phyloP scores from a whole-genome alignment of 2,888 invertebrate species.

The Phalera bucephala region DNA sequence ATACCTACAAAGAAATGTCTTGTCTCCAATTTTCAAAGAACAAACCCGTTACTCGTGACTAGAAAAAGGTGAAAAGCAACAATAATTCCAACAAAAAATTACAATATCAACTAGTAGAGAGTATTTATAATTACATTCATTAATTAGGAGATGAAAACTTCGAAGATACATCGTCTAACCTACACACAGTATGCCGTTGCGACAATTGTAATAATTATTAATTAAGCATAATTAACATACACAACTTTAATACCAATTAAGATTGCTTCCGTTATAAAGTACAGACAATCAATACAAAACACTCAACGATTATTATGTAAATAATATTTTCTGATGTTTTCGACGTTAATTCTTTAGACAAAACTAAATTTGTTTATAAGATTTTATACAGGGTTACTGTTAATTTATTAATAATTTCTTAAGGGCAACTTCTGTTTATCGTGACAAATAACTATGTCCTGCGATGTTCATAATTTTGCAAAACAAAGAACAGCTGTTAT shows the following conservation, averaged over 20 bases:
- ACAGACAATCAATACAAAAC: slow-evolving; percentile 23
- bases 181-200: slow-evolving; percentile 37
- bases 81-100: slow-evolving; percentile 58
- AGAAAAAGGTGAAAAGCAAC: slow-evolving; percentile 67
- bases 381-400: too few species aligned
- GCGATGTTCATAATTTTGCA: too few species aligned
- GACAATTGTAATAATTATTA: slow-evolving; percentile 36
- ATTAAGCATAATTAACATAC: slow-evolving; percentile 25
- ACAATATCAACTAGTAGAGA: slow-evolving; percentile 63
- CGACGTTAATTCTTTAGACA: too few species aligned
- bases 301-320: too few species aligned
- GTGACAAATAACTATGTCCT: too few species aligned
- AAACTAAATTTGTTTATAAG: too few species aligned
- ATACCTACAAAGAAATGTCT: too few species aligned
- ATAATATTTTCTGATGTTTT: too few species aligned
- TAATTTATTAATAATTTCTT: too few species aligned
- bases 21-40: slow-evolving; percentile 47
- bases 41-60: slow-evolving; percentile 74
- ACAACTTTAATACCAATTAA: slow-evolving; percentile 23
- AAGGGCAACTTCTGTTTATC: too few species aligned
- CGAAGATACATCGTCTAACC: slow-evolving; percentile 49
- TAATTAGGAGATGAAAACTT: slow-evolving; percentile 40
- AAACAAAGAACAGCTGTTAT: too few species aligned
- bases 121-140: slow-evolving; percentile 49
- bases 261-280: slow-evolving; percentile 37